Base-by-base conservation (phyloP, 2,888 invertebrate genomes). In the Gymnoscelis rufifasciata region DNA sequence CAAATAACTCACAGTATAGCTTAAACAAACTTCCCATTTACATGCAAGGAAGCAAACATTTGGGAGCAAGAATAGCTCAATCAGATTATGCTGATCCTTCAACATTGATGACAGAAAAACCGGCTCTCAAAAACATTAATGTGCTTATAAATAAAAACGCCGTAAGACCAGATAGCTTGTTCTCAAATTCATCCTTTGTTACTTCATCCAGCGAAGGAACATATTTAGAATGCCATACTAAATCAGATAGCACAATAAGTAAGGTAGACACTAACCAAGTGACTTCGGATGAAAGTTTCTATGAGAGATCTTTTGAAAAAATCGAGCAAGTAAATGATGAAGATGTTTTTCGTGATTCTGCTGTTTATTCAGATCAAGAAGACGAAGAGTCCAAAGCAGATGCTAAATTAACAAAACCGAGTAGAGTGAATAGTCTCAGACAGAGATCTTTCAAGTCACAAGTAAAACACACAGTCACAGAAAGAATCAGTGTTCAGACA, bases 21-120 rank as follows among this genome's bases (percentile, higher is more conserved):
- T 56, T 84, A 13, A 84, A 87, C 44, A 89, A 89, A 66, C 64
- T 90, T 14, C 90, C 90, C 10, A 84, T 91, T 49, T 93, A 94
- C 66, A 93, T 93, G 68, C 94, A 93, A 76, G 94, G 95, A 7
- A 95, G 95, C 58, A 93, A 94, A 56, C 91, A 92, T 49, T 90
- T 96, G 57, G 96, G 96, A 0, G 96, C 96, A 29, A 92, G 96
- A 54, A 95, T 97, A 70, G 97, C 97, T 0, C 92, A 94, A 59
- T 93, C 94, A 0, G 96, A 96, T 69, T 96, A 96, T 63, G 94
- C 93, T 0, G 95, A 96, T 71, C 95, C 96, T 0, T 91, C 92
- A 38, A 91, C 93, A 11, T 81, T 95, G 12, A 90, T 91, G 30
- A 74, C 56, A 29, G 83, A 86, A 47, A 83, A 76, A 59, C 81